A percentile compares a stretch with the other conserved stretches of the same genome.
Conservation (phyloP, 2,797 vertebrate species). For the Premnoplex brunnescens region DNA sequence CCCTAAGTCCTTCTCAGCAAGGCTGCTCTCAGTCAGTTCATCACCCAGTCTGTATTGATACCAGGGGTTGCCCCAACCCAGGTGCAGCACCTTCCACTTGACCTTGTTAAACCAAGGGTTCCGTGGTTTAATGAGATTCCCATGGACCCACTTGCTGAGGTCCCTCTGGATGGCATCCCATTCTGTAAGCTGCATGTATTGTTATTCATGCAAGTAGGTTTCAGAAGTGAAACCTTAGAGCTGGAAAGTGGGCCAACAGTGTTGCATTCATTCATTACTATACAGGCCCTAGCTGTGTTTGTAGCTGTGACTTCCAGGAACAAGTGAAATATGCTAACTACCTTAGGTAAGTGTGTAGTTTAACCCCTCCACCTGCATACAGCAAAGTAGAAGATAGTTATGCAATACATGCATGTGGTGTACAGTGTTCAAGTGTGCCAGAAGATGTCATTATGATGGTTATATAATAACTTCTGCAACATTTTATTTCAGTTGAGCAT, state of each 20-base stretch:
- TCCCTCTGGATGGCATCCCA: background rate
- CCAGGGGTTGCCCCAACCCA: no score
- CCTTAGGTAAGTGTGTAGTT: background rate
- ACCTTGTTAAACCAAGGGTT: background rate
- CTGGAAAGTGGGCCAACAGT: rapidly evolving
- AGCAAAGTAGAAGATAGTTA: background rate
- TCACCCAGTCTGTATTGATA: background rate
- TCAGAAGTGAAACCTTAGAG: background rate
- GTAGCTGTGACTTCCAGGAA: background rate
- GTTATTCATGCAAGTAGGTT: background rate
- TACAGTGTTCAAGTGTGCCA: background rate
- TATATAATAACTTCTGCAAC: background rate
- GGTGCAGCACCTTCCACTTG: background rate
- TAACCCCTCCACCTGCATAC: background rate
- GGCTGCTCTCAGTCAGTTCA: background rate
- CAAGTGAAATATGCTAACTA: background rate
- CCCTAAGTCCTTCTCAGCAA: background rate
- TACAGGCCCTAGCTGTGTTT: background rate
- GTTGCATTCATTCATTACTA: background rate
- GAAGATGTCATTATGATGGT: background rate
- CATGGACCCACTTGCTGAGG: background rate
- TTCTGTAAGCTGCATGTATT: background rate
- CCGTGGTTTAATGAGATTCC: background rate
- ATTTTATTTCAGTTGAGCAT: background rate
- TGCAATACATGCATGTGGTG: background rate